phyloP scores from a whole-genome alignment of 2,113 vertebrate genomes.

The Mustelus asterias region DNA sequence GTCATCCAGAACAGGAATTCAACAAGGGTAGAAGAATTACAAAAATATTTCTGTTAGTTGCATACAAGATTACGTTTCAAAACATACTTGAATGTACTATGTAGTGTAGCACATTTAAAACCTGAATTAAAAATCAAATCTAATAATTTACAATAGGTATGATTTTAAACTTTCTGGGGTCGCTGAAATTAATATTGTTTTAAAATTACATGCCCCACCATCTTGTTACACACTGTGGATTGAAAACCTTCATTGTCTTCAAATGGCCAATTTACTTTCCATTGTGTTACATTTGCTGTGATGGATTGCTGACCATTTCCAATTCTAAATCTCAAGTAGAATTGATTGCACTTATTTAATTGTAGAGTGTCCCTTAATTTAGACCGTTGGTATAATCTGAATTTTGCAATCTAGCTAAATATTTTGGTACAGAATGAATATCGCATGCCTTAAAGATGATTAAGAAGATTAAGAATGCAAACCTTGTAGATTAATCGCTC shows the following conservation, averaged over 20 bases:
- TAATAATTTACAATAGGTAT: background rate
- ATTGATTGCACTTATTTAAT: background rate
- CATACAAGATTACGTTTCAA: background rate
- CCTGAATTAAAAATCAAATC: background rate
- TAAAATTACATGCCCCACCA: background rate
- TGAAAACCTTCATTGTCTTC: background rate
- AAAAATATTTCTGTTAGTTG: background rate
- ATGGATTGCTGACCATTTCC: background rate
- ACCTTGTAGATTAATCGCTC: background rate
- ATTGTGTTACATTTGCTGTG: background rate
- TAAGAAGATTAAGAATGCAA: background rate
- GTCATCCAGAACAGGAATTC: background rate
- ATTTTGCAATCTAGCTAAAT: background rate
- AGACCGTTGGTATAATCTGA: background rate
- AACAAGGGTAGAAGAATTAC: background rate
- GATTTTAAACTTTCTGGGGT: background rate
- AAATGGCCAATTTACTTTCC: background rate
- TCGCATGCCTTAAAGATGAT: background rate
- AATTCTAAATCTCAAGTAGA: background rate
- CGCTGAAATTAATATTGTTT: background rate
- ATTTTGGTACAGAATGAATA: constrained; percentile 19
- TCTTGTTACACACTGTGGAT: background rate
- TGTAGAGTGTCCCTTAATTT: background rate
- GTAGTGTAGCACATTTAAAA: background rate
- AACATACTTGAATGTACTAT: background rate